A percentile compares a stretch with the other conserved stretches of the same genome.
Conservation (phyloP, 2,797 vertebrate genomes). For the Propithecus perrieri region DNA sequence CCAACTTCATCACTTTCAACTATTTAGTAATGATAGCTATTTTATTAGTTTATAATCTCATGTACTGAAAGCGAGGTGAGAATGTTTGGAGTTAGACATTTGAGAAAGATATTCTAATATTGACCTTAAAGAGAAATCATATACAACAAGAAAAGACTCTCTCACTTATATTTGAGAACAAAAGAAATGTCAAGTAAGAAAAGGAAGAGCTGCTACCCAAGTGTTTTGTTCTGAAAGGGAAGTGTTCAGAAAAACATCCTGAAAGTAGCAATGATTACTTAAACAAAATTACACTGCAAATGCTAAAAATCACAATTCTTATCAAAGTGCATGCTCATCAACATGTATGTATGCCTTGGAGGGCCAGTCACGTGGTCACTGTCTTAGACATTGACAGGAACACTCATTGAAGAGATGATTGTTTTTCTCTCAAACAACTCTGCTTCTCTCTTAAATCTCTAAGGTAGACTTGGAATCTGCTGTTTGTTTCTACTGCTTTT, state of each 20-base stretch:
- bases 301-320: constrained; percentile 28
- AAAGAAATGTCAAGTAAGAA: constrained; percentile 60
- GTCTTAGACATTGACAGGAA: constrained; percentile 15
- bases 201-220: neutral
- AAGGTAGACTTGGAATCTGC: neutral
- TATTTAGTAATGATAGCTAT: constrained; percentile 53
- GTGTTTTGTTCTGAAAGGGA: constrained; percentile 49
- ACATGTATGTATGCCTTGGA: neutral
- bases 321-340: constrained; percentile 5
- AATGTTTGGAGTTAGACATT: neutral
- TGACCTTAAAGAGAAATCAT: constrained; percentile 48
- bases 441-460: neutral
- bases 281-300: constrained; percentile 6
- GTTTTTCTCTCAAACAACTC: neutral
- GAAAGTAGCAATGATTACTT: constrained; percentile 45
- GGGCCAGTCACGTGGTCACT: neutral
- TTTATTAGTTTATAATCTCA: constrained; percentile 56
- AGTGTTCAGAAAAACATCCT: constrained; percentile 50
- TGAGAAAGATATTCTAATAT: constrained; percentile 36
- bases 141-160: neutral
- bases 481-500: neutral
- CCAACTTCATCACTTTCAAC: constrained; percentile 54
- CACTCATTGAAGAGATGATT: neutral
- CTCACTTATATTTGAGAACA: constrained; percentile 49
- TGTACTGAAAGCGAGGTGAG: neutral